These are phyloP conservation scores for Gastrophryne carolinensis DNA, from an alignment of 2,797 vertebrate species.

Conservation along the genomic window DNA sequence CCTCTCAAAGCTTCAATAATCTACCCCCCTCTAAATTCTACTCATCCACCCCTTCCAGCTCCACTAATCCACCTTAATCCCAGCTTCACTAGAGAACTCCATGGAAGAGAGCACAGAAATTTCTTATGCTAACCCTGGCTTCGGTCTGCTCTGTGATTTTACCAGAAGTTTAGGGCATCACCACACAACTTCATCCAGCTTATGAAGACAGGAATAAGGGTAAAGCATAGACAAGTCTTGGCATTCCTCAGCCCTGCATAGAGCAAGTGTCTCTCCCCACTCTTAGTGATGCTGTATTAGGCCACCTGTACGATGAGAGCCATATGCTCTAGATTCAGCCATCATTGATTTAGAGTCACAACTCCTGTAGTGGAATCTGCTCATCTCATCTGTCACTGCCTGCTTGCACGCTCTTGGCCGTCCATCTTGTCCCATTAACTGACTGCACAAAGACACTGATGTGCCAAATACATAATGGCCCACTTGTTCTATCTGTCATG, in stretches of 20 bases:
- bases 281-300: not conserved
- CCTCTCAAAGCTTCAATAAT: too few species aligned
- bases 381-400: not conserved
- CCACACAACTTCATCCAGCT: too few species aligned
- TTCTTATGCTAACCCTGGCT: too few species aligned
- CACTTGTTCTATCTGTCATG: not conserved
- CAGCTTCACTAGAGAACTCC: too few species aligned
- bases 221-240: not conserved
- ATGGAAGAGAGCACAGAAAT: too few species aligned
- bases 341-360: not conserved
- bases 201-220: too few species aligned
- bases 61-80: too few species aligned
- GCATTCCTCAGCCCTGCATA: not conserved
- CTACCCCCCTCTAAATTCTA: too few species aligned
- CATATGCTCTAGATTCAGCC: not conserved
- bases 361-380: not conserved
- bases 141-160: too few species aligned
- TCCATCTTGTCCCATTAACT: not conserved
- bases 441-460: not conserved
- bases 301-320: not conserved
- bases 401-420: not conserved
- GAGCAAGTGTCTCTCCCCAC: not conserved
- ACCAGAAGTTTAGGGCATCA: too few species aligned
- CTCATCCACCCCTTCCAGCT: too few species aligned
- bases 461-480: constrained; percentile 10